Evolutionary conservation across 2,888 invertebrate species (phyloP).

Genomic region (Aphodius granarius): DNA sequence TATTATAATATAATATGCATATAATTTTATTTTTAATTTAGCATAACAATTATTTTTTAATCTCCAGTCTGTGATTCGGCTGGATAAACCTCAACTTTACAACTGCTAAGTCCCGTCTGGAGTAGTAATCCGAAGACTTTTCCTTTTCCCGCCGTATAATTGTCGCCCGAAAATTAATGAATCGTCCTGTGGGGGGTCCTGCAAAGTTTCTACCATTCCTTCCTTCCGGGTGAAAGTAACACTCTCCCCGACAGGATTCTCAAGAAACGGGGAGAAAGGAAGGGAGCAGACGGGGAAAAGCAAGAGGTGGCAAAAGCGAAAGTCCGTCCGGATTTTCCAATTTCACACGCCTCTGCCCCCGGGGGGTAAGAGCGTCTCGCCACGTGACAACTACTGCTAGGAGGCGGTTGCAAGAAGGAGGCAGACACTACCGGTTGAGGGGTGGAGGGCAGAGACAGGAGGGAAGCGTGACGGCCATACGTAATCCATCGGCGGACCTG

Average conservation of each 20-base stretch:
- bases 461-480: constrained; percentile 40
- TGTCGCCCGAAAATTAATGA: neutral
- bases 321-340: constrained; percentile 53
- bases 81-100: neutral
- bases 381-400: constrained; percentile 43
- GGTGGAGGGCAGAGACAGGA: constrained; percentile 25
- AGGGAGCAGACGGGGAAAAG: neutral
- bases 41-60: too few species aligned
- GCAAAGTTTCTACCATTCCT: neutral
- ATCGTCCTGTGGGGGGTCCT: neutral
- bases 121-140: neutral
- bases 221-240: neutral
- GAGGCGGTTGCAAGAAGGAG: constrained; percentile 13
- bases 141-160: neutral
- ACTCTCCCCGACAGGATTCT: neutral
- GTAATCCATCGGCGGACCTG: constrained; percentile 40
- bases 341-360: constrained; percentile 53
- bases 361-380: constrained; percentile 45
- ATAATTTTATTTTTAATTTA: neutral
- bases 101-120: neutral
- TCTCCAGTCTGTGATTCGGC: too few species aligned
- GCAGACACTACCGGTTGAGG: constrained; percentile 2
- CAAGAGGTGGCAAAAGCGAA: constrained; percentile 36
- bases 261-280: neutral
- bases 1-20: neutral